Conservation (phyloP, 2,797 vertebrate genomes). For the Sebastes variabilis region DNA sequence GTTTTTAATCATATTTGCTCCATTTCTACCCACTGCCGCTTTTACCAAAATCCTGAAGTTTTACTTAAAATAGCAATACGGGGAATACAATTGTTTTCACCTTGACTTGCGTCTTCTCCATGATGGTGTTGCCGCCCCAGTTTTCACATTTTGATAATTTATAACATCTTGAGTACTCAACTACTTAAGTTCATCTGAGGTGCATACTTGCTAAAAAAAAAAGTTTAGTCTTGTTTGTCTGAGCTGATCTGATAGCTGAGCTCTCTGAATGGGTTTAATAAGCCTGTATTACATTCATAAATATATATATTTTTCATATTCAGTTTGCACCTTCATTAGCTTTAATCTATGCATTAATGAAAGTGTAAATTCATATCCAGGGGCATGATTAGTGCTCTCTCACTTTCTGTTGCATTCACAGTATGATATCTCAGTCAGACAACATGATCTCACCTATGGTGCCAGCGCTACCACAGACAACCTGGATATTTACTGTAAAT, state of each 20-base stretch:
- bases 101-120: background rate
- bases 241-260: background rate
- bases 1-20: too few relatives aligned
- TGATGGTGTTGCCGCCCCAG: background rate
- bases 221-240: background rate
- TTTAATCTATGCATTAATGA: background rate
- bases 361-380: background rate
- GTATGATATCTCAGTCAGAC: background rate
- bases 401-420: background rate
- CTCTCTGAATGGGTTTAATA: background rate
- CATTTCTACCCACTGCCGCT: too few relatives aligned
- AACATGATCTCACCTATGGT: background rate
- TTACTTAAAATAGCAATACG: background rate
- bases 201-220: background rate
- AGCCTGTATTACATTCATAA: background rate
- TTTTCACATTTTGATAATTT: background rate
- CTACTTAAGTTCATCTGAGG: background rate
- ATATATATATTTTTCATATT: background rate
- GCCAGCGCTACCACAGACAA: constrained; percentile 9
- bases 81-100: background rate
- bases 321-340: background rate
- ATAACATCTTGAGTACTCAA: background rate
- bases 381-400: background rate
- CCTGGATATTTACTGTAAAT: constrained; percentile 40
- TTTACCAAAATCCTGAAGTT: background rate